These are phyloP conservation scores for Acrobeloides nanus DNA, from an alignment of 2,888 invertebrate species.

Conservation along the genomic window DNA sequence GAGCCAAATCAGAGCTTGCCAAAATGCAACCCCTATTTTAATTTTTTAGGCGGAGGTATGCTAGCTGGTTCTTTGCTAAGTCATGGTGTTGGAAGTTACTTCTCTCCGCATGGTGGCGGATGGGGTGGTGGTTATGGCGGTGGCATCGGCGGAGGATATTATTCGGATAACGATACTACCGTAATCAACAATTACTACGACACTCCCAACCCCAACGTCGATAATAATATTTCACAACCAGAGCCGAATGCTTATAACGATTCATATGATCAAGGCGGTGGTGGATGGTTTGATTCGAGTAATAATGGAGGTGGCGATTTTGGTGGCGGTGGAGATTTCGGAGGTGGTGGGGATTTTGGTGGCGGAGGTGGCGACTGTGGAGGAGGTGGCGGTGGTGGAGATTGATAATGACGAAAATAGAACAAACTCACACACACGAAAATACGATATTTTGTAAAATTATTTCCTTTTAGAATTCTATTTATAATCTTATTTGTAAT, in stretches of 20 bases:
- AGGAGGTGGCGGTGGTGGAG: slow-evolving; percentile 24
- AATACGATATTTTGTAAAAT: too few relatives aligned
- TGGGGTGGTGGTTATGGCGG: slow-evolving; percentile 28
- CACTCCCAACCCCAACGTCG: neutral
- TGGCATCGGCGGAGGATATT: slow-evolving; percentile 31
- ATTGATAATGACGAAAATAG: slow-evolving; percentile 8
- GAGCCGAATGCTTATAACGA: too few relatives aligned
- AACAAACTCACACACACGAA: too few relatives aligned
- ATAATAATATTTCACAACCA: neutral
- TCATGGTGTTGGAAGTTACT: slow-evolving; percentile 23
- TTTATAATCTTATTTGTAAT: too few relatives aligned
- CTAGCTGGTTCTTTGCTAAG: slow-evolving; percentile 37
- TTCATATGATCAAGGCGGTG: slow-evolving; percentile 8
- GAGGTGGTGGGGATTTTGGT: slow-evolving; percentile 12
- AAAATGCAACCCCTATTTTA: too few relatives aligned
- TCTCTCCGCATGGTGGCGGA: slow-evolving; percentile 25
- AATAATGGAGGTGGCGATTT: slow-evolving; percentile 18
- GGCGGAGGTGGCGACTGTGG: slow-evolving; percentile 23
- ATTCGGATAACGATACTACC: slow-evolving; percentile 41
- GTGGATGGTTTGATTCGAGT: neutral
- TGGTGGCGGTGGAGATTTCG: slow-evolving; percentile 20
- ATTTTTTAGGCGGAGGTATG: slow-evolving; percentile 40
- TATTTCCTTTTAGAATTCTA: too few relatives aligned
- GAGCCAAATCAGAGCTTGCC: too few relatives aligned
- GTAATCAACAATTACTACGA: slow-evolving; percentile 23